Evolutionary conservation across 2,113 vertebrate species (phyloP), one percentile per base, ranked within the genome.

Genomic region (Panurus biarmicus): DNA sequence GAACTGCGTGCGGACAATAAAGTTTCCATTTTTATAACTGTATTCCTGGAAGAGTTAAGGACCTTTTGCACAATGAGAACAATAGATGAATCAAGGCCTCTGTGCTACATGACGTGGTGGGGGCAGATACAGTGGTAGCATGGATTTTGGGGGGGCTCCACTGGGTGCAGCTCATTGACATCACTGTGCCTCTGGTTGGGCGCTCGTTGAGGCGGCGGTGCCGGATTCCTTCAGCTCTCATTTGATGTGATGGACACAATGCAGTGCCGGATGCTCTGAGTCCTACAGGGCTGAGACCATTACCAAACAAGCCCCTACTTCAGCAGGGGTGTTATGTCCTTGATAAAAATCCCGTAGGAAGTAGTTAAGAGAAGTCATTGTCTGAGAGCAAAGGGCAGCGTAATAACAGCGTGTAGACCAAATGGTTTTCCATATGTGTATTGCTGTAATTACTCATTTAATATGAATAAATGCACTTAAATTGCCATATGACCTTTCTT

Each of bases 21-120:
- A 4, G 82, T 95, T 96, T 95, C 96, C 96, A 95, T 95, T 97
- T 97, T 97, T 96, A 7, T 97, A 95, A 94, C 95, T 97, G 87
- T 97, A 95, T 95, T 97, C 96, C 93, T 97, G 96, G 95, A 97
- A 97, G 94, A 95, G 90, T 89, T 95, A 72, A 83, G 79, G 91
- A 94, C 94, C 91, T 95, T 95, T 95, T 74, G 87, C 92, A 95
- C 93, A 95, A 67, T 90, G 80, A 94, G 83, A 96, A 96, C 95
- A 97, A 96, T 96, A 95, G 91, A 93, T 97, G 94, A 95, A 94
- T 95, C 95, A 95, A 96, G 93, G 92, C 82, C 93, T 91, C 60
- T 3, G 19, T 53, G 69, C 82, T 93, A 3, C 51, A 9, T 83
- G 87, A 86, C 2, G 14, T 76, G 23, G 44, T 5, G 7, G 76